Evolutionary conservation across 53 echinoderm and acorn worm species (phyloP).

Genomic region (Henricia sp.): DNA sequence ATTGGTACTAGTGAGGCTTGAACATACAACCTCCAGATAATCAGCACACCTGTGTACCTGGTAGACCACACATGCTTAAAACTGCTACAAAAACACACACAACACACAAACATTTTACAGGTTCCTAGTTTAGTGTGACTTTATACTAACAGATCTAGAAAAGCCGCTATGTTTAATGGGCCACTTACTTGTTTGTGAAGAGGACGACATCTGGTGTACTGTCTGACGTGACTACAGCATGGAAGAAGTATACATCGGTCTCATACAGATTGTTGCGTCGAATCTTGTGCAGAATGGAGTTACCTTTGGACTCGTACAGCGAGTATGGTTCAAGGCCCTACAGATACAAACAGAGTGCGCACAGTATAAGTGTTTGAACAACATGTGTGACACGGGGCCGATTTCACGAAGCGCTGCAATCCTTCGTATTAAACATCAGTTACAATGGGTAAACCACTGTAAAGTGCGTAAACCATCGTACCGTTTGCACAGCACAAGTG

Average conservation of each 20-base stretch:
- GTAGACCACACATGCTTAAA: not conserved
- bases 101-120: not conserved
- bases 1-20: too few relatives aligned
- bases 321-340: conserved; percentile 94
- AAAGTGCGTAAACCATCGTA: too few relatives aligned
- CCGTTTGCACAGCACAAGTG: too few relatives aligned
- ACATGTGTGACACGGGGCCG: too few relatives aligned
- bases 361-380: too few relatives aligned
- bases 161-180: too few relatives aligned
- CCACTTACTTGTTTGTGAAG: conserved; percentile 83
- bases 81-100: not conserved
- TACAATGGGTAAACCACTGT: too few relatives aligned
- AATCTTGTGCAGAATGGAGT: conserved; percentile 90
- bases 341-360: not conserved
- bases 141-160: not conserved
- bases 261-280: conserved; percentile 75
- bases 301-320: conserved; percentile 87
- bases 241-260: conserved; percentile 93
- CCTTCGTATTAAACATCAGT: too few relatives aligned
- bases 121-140: not conserved
- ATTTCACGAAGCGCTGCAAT: too few relatives aligned
- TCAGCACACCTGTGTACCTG: too few relatives aligned
- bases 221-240: conserved; percentile 84
- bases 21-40: too few relatives aligned
- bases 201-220: conserved; percentile 92